Base-by-base conservation (phyloP, 2,888 invertebrate genomes). In the Drosophila hamatofila region DNA sequence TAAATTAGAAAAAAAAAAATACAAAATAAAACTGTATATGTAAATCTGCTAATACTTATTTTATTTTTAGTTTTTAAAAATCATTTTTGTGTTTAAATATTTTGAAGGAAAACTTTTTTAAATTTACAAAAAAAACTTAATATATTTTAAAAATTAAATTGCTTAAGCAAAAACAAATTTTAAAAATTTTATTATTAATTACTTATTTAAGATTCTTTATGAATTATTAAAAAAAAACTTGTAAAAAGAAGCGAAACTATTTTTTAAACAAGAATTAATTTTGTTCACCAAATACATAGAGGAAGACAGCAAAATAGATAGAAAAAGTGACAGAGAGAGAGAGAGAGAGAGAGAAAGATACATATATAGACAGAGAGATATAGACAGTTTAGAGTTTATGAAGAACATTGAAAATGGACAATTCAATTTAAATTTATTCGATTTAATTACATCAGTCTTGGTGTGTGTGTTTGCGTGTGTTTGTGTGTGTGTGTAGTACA, bases 201-300 rank as follows among this genome's bases (percentile, higher is more conserved):
- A n/a, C n/a, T n/a, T n/a, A n/a, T n/a, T n/a, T n/a, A n/a, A n/a
- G n/a, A n/a, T n/a, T n/a, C n/a, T n/a, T n/a, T n/a, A n/a, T n/a
- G n/a, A n/a, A n/a, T n/a, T n/a, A n/a, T n/a, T n/a, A n/a, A n/a
- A n/a, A n/a, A n/a, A n/a, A n/a, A n/a, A n/a, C n/a, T n/a, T n/a
- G 4, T 48, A 16, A 54, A 4, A 33, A 37, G 1, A 23, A 37
- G 12, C 3, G 0, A 21, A 52, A 33, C 21, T n/a, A n/a, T 14
- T 56, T 25, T 8, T 12, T 16, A 5, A 41, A 46, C 30, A 62
- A 41, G n/a, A 39, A 33, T 33, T 2, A 58, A 44, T 48, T 59
- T 37, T n/a, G 8, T 42, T 52, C 16, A 39, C 44, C 46, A 41
- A 69, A 71, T 54, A 69, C 71, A 78, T 44, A 62, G 33, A 64